Base-by-base conservation (phyloP, 2,888 invertebrate genomes). In the Zonitis immaculata region DNA sequence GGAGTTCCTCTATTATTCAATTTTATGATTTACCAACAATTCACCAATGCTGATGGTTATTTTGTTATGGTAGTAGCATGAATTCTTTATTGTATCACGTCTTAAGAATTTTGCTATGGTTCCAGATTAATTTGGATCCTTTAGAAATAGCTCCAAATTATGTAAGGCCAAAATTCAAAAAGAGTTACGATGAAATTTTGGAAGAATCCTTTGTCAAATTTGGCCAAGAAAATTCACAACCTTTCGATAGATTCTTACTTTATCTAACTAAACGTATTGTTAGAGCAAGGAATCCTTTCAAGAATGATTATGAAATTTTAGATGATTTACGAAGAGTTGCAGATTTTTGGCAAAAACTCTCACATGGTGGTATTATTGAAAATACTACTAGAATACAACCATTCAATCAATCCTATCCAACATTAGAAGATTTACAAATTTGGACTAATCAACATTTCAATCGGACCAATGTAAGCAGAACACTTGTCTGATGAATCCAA, bases 1-100 rank as follows among this genome's bases (percentile, higher is more conserved):
- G 76, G 75, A 0, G 62, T 76, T 8, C 70, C 67, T 1, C 62
- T 76, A 47, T 67, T 77, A 25, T 71, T 78, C 49, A 66, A 71
- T 30, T 60, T 70, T 9, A 20, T 6, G n/a, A 9, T 20, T n/a
- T 39, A 20, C 11, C 39, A 39, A 39, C 18, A 39, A 39, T 1
- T n/a, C 8, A 11, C 16, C 1, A 39, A 20, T 20, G 16, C 39
- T 6, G 39, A 39, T 11, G 39, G 20, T 1, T 39, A 11, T n/a
- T 6, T 39, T 18, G 39, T 39, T 39, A 1, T 39, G 39, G 39
- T 39, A 39, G 9, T 1, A 9, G 8, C n/a, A n/a, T n/a, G n/a
- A n/a, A n/a, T 22, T 5, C 22, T 4, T 4, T 22, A 22, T n/a
- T n/a, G n/a, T n/a, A 22, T 22, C 22, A 4, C 22, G 22, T 5